Percentiles rank a stretch among this genome's conserved stretches.
Evolutionary conservation across 1,140 invertebrate genomes (phyloP).

Genomic region (Lerema accius): DNA sequence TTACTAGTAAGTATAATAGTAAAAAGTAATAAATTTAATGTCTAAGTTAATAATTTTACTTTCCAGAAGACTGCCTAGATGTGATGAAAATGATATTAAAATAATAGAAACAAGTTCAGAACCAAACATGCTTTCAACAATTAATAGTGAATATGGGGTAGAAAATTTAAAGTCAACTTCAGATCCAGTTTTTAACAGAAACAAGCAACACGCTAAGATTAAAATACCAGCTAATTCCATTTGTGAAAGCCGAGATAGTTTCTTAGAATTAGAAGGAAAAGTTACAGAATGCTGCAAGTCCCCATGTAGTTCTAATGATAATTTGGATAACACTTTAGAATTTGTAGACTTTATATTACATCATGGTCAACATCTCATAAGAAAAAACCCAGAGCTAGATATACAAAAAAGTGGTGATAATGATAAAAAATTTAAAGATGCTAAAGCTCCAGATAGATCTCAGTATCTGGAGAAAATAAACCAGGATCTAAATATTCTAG

Average conservation of each 20-base stretch:
- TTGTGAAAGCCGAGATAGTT: constrained; percentile 52
- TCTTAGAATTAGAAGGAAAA: constrained; percentile 56
- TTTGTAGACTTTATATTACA: constrained; percentile 55
- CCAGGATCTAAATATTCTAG: no score
- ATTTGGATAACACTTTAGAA: constrained; percentile 57
- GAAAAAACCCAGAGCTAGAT: constrained; percentile 11
- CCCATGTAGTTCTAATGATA: constrained; percentile 29
- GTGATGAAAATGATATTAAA: constrained; percentile 40
- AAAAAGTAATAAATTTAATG: no score
- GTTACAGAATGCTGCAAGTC: constrained; percentile 49
- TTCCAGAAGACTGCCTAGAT: constrained; percentile 34
- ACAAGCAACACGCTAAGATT: background rate
- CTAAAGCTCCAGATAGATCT: no score
- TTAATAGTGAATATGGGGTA: background rate
- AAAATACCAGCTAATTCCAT: constrained; percentile 30
- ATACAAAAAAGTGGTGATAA: constrained; percentile 4
- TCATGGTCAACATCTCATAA: constrained; percentile 37
- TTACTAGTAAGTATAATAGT: no score
- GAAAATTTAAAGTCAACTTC: constrained; percentile 2
- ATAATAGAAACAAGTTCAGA: constrained; percentile 63
- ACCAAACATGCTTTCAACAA: constrained; percentile 42
- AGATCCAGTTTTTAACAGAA: constrained; percentile 7
- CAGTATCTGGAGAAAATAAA: no score
- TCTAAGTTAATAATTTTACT: no score
- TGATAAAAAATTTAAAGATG: no score